phyloP scores from a whole-genome alignment of 2,113 vertebrate species.

The Tyrannus savana region DNA sequence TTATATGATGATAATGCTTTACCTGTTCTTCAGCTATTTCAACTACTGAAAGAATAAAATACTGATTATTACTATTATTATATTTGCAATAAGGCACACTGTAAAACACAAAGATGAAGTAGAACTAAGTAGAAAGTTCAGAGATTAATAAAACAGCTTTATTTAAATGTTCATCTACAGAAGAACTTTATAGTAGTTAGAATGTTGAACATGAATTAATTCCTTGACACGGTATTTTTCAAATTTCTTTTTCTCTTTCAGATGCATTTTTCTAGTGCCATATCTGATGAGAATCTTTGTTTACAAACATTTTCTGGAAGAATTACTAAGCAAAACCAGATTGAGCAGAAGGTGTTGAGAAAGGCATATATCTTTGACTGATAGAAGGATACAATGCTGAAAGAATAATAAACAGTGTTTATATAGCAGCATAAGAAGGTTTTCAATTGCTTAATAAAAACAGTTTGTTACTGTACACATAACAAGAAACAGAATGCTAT shows the following conservation, averaged over 20 bases:
- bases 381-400: not conserved
- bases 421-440: constrained; percentile 44
- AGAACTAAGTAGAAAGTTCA: not conserved
- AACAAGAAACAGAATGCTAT: constrained; percentile 32
- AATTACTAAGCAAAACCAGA: constrained; percentile 27
- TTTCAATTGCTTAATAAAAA: constrained; percentile 65
- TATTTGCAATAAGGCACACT: not conserved
- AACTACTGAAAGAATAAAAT: not conserved
- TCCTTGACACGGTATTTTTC: not conserved
- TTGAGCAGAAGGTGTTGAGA: constrained; percentile 4
- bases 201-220: not conserved
- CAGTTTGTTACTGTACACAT: constrained; percentile 4
- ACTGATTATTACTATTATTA: not conserved
- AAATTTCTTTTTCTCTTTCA: not conserved
- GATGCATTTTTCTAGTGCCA: not conserved
- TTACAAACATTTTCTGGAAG: not conserved
- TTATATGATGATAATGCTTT: not conserved
- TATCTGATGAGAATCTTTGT: not conserved
- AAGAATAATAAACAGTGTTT: constrained; percentile 49
- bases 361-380: constrained; percentile 40
- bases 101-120: not conserved
- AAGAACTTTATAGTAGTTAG: not conserved
- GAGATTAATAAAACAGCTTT: not conserved
- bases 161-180: not conserved
- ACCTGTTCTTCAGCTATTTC: not conserved